phyloP scores from a whole-genome alignment of 2,888 invertebrate species.

The Limnephilus auricula region DNA sequence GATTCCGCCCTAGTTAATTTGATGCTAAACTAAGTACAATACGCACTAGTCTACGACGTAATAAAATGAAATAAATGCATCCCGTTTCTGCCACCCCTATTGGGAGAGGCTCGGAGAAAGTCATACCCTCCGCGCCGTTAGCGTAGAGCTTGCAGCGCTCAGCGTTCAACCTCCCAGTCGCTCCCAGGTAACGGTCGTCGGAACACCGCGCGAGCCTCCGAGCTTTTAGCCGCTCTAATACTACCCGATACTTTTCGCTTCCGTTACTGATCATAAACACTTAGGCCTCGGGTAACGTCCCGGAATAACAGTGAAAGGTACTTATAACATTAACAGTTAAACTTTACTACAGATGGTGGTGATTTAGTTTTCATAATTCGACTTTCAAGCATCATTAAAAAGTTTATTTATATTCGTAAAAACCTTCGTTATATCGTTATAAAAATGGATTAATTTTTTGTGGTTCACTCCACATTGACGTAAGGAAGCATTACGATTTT shows the following conservation, averaged over 20 bases:
- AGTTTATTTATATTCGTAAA: background rate
- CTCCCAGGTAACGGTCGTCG: slow-evolving; percentile 37
- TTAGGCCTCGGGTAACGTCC: background rate
- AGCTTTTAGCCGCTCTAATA: background rate
- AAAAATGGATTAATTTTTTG: background rate
- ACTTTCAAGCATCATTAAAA: background rate
- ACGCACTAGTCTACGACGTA: background rate
- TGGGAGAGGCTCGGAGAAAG: slow-evolving; percentile 34
- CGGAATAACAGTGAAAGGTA: background rate
- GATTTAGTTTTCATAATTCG: background rate
- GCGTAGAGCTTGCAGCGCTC: background rate
- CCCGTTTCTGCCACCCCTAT: slow-evolving; percentile 10
- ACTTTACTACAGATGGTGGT: background rate
- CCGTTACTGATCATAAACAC: slow-evolving; percentile 10
- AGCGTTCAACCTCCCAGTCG: slow-evolving; percentile 35
- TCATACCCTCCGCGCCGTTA: background rate
- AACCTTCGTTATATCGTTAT: background rate
- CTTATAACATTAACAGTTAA: background rate
- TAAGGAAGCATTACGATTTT: background rate
- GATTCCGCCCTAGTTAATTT: background rate
- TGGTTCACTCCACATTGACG: background rate
- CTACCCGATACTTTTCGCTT: background rate
- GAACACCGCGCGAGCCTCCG: slow-evolving; percentile 35
- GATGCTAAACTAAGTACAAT: background rate
- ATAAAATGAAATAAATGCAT: background rate